phyloP scores from a whole-genome alignment of 2,113 vertebrate genomes.

The Eulemur macaco region DNA sequence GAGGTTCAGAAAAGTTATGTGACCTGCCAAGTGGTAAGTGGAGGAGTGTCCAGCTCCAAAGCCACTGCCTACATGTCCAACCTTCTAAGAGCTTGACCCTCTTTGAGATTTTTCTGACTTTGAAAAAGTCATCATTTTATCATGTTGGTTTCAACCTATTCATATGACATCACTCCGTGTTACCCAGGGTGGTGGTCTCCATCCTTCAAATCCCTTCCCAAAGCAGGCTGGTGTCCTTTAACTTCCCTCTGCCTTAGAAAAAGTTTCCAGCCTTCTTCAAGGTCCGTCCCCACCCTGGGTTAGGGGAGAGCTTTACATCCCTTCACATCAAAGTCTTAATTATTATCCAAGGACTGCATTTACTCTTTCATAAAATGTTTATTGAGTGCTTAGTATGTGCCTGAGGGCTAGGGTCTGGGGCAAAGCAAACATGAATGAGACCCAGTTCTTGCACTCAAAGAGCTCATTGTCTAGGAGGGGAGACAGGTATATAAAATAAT shows the following conservation, averaged over 20 bases:
- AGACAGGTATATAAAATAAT: background rate
- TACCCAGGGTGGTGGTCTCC: background rate
- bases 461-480: constrained; percentile 20
- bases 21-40: background rate
- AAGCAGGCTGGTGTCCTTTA: background rate
- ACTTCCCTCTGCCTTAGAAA: background rate
- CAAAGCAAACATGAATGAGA: constrained; percentile 34
- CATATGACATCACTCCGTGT: background rate
- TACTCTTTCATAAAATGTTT: constrained; percentile 66
- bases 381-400: constrained; percentile 63
- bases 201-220: background rate
- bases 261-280: background rate
- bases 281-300: background rate
- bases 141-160: background rate
- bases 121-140: background rate
- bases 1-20: background rate
- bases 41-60: background rate
- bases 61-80: background rate
- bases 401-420: constrained; percentile 51
- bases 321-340: constrained; percentile 51
- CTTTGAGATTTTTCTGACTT: background rate
- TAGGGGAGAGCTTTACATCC: background rate
- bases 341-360: constrained; percentile 46
- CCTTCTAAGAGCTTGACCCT: background rate
- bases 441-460: constrained; percentile 47